Evolutionary conservation across 1,140 invertebrate genomes (phyloP), one percentile per base, ranked within the genome.

Genomic region (Delia radicum): DNA sequence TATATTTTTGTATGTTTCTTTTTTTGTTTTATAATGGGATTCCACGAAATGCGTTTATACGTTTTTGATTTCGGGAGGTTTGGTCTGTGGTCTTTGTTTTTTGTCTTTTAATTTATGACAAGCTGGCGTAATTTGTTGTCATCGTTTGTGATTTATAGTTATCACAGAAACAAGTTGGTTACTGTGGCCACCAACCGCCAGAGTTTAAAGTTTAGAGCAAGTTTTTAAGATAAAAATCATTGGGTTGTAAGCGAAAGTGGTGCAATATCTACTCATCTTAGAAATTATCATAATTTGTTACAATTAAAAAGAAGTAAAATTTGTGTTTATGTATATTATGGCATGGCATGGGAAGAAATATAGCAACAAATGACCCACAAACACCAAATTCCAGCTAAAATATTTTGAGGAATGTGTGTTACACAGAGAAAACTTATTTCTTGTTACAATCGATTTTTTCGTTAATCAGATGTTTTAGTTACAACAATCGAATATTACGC

Each of bases 211-310:
- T 63, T 63, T 3, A n/a, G 62, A 65, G 62, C 62, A 65, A 65
- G 27, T 65, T 65, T 65, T 61, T 61, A 15, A 0, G 10, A 42
- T 3, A 42, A 15, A 15, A 42, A 3, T 8, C 12, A 42, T 0
- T 8, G 37, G n/a, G 4, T 8, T 33, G 29, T 69, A 69, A 69
- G 65, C 65, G 65, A 69, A 69, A 69, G 65, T 69, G 65, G 65
- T 69, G 65, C 29, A 69, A 69, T 55, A 21, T 2, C 15, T 6
- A 1, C n/a, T 33, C 37, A 28, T 37, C 3, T 37, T 12, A 21
- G n/a, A 33, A 69, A 69, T 69, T 37, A 69, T 69, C 15, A 69
- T 21, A 69, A 69, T 69, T 69, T 69, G 65, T 69, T 69, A 69
- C n/a, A 69, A 37, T 69, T 69, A 37, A 37, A 33, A 69, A 69